Base-by-base conservation (phyloP, 2,888 invertebrate species). In the Eupithecia exiguata region DNA sequence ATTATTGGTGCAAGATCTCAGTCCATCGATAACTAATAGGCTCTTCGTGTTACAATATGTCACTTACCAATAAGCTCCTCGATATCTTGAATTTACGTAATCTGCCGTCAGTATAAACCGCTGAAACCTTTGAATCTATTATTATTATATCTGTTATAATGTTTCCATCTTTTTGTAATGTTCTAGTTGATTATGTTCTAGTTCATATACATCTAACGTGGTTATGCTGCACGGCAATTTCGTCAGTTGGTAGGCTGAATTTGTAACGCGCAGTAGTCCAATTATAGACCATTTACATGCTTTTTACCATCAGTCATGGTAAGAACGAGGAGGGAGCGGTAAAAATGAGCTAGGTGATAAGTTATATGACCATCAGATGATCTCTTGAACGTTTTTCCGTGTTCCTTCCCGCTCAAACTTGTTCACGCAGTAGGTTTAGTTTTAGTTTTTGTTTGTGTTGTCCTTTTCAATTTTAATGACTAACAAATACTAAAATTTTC, bases 401-500 rank as follows among this genome's bases (percentile, higher is more conserved):
- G 92, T 92, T 88, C 89, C 90, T 89, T 85, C 88, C 83, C 77
- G 88, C 83, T 84, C 83, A 86, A 83, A 84, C 81, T 83, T 79
- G 86, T 88, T 87, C 89, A 79, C 88, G 88, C 86, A 82, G 85
- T 80, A 81, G 71, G 79, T 68, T 79, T 81, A 30, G 30, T 69
- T 79, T 81, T 77, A 79, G 82, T 77, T 77, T 81, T 72, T 82
- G 63, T 83, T 75, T 81, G 79, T 84, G 72, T 84, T 84, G 84
- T 87, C 81, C 82, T 89, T 93, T 92, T 92, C 87, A 92, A 91
- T 69, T 91, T 88, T 86, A 87, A 91, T 93, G 93, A 94, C 94
- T 94, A 94, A 94, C 94, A 91, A 88, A 81, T 86, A 93, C 93
- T 94, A 94, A 94, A 92, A 82, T 81, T 80, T 90, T 93, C 89